Percentiles rank a stretch among this genome's conserved stretches.
These are phyloP conservation scores for Epizoanthus scotinus DNA, from an alignment of 92 coral and sea anemone genomes.

Conservation along the genomic window DNA sequence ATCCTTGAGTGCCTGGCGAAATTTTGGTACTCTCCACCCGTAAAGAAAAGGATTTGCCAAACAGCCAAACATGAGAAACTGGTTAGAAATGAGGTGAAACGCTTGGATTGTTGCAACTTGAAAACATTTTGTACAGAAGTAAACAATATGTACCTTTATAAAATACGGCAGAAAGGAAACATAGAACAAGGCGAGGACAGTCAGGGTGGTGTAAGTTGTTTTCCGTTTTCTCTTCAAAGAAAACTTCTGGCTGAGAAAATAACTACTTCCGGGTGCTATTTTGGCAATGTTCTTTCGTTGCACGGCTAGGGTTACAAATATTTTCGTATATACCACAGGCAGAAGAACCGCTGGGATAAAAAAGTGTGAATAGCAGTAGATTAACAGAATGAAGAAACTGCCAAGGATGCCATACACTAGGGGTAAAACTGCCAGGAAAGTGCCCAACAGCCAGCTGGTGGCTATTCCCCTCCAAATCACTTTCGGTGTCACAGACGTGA, in stretches of 20 bases:
- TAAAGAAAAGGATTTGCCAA: conserved; percentile 19
- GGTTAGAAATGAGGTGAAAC: conserved; percentile 6
- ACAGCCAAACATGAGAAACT: conserved; percentile 22
- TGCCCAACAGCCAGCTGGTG: conserved; percentile 1
- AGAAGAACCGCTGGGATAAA: conserved; percentile 5
- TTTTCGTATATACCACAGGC: conserved; percentile 1
- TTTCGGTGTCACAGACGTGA: conserved; percentile 9
- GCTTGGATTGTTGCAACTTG: background rate
- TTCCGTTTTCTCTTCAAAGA: conserved; percentile 28
- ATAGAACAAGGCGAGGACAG: conserved; percentile 6
- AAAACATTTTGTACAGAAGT: conserved; percentile 19
- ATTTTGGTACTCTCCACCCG: conserved; percentile 21
- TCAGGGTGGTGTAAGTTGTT: conserved; percentile 9
- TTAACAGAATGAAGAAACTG: background rate
- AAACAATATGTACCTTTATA: conserved; percentile 18
- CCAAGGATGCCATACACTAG: background rate
- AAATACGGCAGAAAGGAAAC: conserved; percentile 19
- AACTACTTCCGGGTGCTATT: background rate
- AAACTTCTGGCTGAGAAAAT: conserved; percentile 16
- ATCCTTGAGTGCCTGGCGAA: conserved; percentile 10
- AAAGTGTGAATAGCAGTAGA: conserved; percentile 22
- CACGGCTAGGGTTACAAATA: conserved; percentile 10
- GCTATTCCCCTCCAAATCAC: background rate
- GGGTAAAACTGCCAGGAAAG: background rate
- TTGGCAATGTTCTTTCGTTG: conserved; percentile 8